A percentile compares a stretch with the other conserved stretches of the same genome.
These are phyloP conservation scores for Macropodus opercularis DNA, from an alignment of 2,797 vertebrate genomes.

Conservation along the genomic window DNA sequence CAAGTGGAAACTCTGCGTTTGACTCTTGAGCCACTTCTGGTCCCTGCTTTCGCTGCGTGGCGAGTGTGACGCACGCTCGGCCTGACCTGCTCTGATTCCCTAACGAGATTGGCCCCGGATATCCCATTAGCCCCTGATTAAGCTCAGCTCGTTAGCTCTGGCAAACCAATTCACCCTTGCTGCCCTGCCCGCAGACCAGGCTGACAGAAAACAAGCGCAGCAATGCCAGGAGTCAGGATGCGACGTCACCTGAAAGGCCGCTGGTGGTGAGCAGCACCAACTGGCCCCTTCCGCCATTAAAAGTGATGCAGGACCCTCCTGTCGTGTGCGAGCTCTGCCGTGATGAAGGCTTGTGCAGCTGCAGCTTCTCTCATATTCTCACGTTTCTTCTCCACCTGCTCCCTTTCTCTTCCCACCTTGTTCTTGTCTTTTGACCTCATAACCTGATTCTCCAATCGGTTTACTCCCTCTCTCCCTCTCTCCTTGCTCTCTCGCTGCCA, in stretches of 20 bases:
- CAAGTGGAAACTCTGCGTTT: slow-evolving; percentile 2
- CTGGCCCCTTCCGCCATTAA: no score
- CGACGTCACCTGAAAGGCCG: slow-evolving; percentile 4
- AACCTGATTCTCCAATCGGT: slow-evolving; percentile 77
- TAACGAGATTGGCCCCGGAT: slow-evolving; percentile 82
- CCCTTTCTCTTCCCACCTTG: slow-evolving; percentile 29
- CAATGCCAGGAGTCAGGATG: not conserved
- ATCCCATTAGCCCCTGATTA: slow-evolving; percentile 83
- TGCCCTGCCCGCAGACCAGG: slow-evolving; percentile 37
- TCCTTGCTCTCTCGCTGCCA: slow-evolving; percentile 17
- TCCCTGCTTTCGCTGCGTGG: slow-evolving; percentile 29
- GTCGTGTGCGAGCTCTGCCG: accelerated
- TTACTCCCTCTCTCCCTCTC: slow-evolving; percentile 62
- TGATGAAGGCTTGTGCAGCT: not conserved
- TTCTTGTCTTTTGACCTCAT: slow-evolving; percentile 75
- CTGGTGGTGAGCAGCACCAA: no score
- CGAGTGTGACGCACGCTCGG: slow-evolving; percentile 75
- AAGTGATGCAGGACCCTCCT: no score
- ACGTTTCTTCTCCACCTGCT: slow-evolving; percentile 48
- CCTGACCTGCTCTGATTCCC: slow-evolving; percentile 78
- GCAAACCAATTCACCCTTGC: slow-evolving; percentile 73
- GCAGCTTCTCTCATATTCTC: slow-evolving; percentile 19
- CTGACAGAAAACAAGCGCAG: slow-evolving; percentile 1
- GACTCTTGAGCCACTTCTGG: slow-evolving; percentile 54
- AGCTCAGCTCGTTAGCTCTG: slow-evolving; percentile 81